phyloP scores from a whole-genome alignment of 2,797 vertebrate species.

The Cichlasoma orientale region DNA sequence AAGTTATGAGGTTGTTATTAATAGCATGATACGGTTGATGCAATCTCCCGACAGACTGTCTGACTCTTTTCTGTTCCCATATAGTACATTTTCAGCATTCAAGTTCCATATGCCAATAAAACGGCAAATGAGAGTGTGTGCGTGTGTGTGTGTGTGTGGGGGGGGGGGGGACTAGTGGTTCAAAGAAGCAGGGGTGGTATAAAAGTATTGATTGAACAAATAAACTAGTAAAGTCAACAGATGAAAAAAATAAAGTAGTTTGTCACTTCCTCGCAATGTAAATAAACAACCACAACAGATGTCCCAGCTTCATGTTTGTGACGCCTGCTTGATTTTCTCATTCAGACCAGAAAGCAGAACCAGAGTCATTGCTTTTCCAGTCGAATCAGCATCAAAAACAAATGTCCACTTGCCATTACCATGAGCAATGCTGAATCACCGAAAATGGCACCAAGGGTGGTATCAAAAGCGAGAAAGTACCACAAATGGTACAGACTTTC shows the following conservation, averaged over 20 bases:
- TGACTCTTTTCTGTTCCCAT: slow-evolving; percentile 2
- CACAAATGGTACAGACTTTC: slow-evolving; percentile 12
- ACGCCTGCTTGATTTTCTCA: slow-evolving; percentile 28
- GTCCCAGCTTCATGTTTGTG: slow-evolving; percentile 32
- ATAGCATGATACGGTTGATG: background rate
- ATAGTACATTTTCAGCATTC: slow-evolving; percentile 22
- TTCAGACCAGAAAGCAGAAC: slow-evolving; percentile 35
- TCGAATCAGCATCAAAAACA: slow-evolving; percentile 29
- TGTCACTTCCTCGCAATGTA: slow-evolving; percentile 62
- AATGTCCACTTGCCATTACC: slow-evolving; percentile 13
- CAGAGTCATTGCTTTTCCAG: slow-evolving; percentile 2
- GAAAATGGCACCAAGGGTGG: background rate
- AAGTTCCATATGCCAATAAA: slow-evolving; percentile 26
- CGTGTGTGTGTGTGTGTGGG: background rate
- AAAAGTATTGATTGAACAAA: slow-evolving; percentile 65
- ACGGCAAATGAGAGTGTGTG: slow-evolving; percentile 18
- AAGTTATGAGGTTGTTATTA: background rate
- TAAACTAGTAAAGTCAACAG: slow-evolving; percentile 53
- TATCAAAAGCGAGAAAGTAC: slow-evolving; percentile 17
- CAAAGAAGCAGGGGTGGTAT: slow-evolving; percentile 23
- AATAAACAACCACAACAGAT: slow-evolving; percentile 70
- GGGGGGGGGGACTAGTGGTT: slow-evolving; percentile 31
- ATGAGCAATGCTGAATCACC: slow-evolving; percentile 36
- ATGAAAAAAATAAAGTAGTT: slow-evolving; percentile 58
- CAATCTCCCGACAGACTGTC: slow-evolving; percentile 2